phyloP scores from a whole-genome alignment of 2,113 vertebrate genomes.

The human (Homo sapiens) region GRCh38 chr3:164943501-164944000 shows the following conservation, averaged over 20 bases:
- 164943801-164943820: not conserved
- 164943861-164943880: not conserved
- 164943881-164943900: not conserved
- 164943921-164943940: not conserved
- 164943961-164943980: not conserved
- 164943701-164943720: not conserved
- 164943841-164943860: not conserved
- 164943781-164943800: not conserved
- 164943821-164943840: not conserved
- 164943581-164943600: not conserved
- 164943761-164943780: not conserved
- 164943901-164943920: not conserved
- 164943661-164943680: not conserved
- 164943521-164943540: not conserved
- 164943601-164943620: not conserved
- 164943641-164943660: not conserved
- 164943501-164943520: not conserved
- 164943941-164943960: not conserved
- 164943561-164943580: not conserved
- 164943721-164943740: not conserved
- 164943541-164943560: not conserved
- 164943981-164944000: not conserved
- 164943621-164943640: not conserved
- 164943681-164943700: not conserved
- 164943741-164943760: not conserved